Evolutionary conservation across 1,140 invertebrate genomes (phyloP), one percentile per base, ranked within the genome.

Genomic region (Lanistes nyassanus): DNA sequence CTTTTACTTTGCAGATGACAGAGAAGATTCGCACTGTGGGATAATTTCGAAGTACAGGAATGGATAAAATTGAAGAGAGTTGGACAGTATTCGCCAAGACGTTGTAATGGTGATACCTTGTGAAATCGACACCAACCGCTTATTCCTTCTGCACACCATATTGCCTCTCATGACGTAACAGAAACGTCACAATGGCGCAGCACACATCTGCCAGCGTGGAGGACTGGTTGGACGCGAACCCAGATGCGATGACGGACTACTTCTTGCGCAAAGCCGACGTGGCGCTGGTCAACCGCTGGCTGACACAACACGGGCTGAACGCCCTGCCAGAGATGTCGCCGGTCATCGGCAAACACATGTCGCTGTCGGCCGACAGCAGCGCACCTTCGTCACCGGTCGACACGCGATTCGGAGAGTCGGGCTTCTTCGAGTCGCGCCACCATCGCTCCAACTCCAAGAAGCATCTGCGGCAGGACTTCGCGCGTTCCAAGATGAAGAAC

Each of bases 391-490:
- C 84, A 21, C 86, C 86, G 13, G 80, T 72, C 29, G 84, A 83
- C 26, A 74, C 75, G 0, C 70, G 75, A 4, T 79, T 58, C 58
- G 78, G 66, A 16, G 81, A 85, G 21, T 65, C 71, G 6, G 80
- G 76, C 0, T 85, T 86, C 77, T 86, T 86, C 75, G 75, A 80
- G 1, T 73, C 79, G 13, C 79, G 73, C 31, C 88, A 88, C 73
- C 77, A 81, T 34, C 74, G 90, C 62, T 84, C 83, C 53, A 90
- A 89, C 80, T 91, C 91, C 0, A 91, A 91, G 77, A 87, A 90
- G 71, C 88, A 90, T 72, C 85, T 91, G 9, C 79, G 91, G 9
- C 90, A 91, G 64, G 91, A 91, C 76, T 91, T 89, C 81, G 91
- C 91, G 9, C 83, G 88, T 37, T 88, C 90, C 47, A 91, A 91